These are phyloP conservation scores for Oophaga pumilio DNA, from an alignment of 2,113 vertebrate genomes.

Conservation along the genomic window DNA sequence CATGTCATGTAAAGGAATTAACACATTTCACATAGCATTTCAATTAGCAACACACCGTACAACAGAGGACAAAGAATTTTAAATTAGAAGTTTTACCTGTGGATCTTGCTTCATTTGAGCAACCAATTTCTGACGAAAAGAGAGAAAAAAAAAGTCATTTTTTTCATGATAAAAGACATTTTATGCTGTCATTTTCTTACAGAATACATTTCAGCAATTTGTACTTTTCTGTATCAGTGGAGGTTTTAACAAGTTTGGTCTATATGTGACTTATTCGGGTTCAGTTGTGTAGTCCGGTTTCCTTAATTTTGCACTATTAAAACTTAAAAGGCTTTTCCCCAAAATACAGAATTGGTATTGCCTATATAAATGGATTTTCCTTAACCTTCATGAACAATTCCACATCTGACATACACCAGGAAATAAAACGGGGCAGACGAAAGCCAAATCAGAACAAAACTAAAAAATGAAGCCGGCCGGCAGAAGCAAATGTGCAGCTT, in stretches of 20 bases:
- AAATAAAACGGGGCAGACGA: not conserved
- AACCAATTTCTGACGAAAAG: constrained; percentile 88
- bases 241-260: not conserved
- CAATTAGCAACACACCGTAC: not conserved
- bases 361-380: not conserved
- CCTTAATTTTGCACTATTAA: no score
- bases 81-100: constrained; percentile 79
- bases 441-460: constrained; percentile 13
- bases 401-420: not conserved
- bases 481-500: constrained; percentile 34
- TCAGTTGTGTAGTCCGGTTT: not conserved
- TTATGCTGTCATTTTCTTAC: not conserved
- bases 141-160: not conserved
- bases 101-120: constrained; percentile 99
- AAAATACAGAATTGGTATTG: no score
- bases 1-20: not conserved
- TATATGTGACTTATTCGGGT: not conserved
- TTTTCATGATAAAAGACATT: not conserved
- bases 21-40: not conserved
- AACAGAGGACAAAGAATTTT: not conserved
- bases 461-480: not conserved
- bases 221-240: not conserved
- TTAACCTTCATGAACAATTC: not conserved
- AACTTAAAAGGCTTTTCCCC: not conserved
- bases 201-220: not conserved